Percentiles rank a stretch among this genome's conserved stretches.
Evolutionary conservation across 2,888 invertebrate species (phyloP).

Genomic region (Tanytarsus gracilentus): DNA sequence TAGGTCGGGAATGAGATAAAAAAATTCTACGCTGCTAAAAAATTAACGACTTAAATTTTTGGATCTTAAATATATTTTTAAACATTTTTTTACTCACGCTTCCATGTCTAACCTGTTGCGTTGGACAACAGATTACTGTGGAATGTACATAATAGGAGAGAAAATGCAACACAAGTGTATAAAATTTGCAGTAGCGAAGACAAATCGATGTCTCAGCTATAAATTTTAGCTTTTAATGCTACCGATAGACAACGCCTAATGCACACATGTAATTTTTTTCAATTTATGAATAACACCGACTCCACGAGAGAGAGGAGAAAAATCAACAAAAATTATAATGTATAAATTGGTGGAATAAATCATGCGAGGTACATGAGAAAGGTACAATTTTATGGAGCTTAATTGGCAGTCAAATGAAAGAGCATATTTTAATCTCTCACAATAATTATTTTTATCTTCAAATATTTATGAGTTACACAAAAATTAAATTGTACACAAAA

Average conservation of each 20-base stretch:
- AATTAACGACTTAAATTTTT: too few relatives aligned
- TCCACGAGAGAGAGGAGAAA: neutral
- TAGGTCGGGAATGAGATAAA: too few relatives aligned
- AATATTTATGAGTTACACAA: neutral
- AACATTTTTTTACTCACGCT: too few relatives aligned
- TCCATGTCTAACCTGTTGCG: too few relatives aligned
- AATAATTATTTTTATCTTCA: neutral
- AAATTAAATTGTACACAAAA: too few relatives aligned
- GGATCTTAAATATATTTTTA: too few relatives aligned
- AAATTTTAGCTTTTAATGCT: neutral
- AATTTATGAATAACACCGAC: neutral
- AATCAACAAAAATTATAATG: conserved; percentile 15
- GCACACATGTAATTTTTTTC: too few relatives aligned
- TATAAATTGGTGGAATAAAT: conserved; percentile 4
- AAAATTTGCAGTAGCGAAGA: conserved; percentile 1
- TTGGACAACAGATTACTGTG: neutral
- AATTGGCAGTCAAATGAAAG: conserved; percentile 10
- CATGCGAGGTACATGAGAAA: neutral
- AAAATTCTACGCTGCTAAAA: too few relatives aligned
- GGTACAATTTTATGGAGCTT: neutral
- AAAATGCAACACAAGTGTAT: conserved; percentile 2
- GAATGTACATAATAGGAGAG: conserved; percentile 3
- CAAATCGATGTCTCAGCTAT: conserved; percentile 6
- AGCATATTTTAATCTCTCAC: conserved; percentile 6
- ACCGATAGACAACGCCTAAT: conserved; percentile 4